Evolutionary conservation across 2,113 vertebrate species (phyloP), one percentile per base, ranked within the genome.

Genomic region (Pterocles orientalis): DNA sequence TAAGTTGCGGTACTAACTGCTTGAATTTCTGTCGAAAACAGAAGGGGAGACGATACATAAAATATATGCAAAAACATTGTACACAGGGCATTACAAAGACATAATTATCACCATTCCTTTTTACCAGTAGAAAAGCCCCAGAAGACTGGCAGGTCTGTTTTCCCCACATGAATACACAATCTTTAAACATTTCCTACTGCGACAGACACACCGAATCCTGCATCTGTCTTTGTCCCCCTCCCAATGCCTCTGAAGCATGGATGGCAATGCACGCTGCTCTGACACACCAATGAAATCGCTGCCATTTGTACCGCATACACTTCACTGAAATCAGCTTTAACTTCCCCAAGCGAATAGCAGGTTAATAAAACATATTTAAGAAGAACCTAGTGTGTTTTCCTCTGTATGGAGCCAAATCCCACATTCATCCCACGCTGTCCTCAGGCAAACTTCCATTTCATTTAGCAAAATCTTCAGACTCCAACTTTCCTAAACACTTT

Each of bases 291-390:
- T 31, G 62, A 66, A 72, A 71, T 33, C 56, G 6, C 18, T 45
- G 70, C 58, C 14, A 26, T 91, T 62, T 66, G 54, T 50, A 26
- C 68, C 4, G 5, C 54, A 31, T 1, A 4, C 1, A 66, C 85
- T 68, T 57, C 29, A 69, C 41, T 72, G 82, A 36, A 33, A 94
- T 25, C 17, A 86, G 66, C 79, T 92, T 60, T 23, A 34, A 23
- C 41, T 47, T 77, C 85, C 93, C 82, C 28, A 4, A 73, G 73
- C 0, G 10, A 95, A 50, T 11, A 80, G 29, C 39, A 31, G 79
- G 66, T 72, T 95, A 92, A 95, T 94, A 94, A 90, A 92, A 92
- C 58, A 70, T 50, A 87, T n/a, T 79, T 82, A 72, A 94, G 88
- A 79, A 85, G 56, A 77, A 72, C 14, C 28, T 7, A 45, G 43